Evolutionary conservation across 2,113 vertebrate species (phyloP).

Genomic region (Spea bombifrons): DNA sequence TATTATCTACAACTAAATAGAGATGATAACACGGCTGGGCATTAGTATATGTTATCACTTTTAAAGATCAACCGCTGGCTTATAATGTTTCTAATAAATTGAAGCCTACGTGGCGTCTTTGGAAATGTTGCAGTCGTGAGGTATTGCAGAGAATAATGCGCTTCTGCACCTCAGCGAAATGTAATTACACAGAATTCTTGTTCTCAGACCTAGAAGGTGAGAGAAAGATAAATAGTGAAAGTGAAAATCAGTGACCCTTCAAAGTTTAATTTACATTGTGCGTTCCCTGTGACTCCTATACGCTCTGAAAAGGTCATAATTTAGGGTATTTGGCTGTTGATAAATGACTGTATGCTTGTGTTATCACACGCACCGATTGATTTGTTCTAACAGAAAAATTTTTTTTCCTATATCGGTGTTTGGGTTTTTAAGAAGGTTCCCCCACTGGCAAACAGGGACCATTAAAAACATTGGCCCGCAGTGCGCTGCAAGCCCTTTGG

Average conservation of each 20-base stretch:
- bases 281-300: conserved; percentile 87
- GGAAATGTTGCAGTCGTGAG: conserved; percentile 87
- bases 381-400: conserved; percentile 84
- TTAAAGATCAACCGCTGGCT: conserved; percentile 65
- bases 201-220: conserved; percentile 89
- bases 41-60: conserved; percentile 65
- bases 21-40: conserved; percentile 64
- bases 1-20: conserved; percentile 63
- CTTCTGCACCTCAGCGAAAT: conserved; percentile 91
- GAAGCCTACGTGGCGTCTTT: conserved; percentile 82
- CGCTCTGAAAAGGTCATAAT: conserved; percentile 97
- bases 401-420: conserved; percentile 80
- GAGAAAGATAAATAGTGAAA: conserved; percentile 96
- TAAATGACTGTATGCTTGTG: conserved; percentile 97
- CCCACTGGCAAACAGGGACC: not conserved
- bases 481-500: not conserved
- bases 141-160: conserved; percentile 91
- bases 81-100: conserved; percentile 66
- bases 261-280: conserved; percentile 97
- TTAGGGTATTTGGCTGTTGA: conserved; percentile 95
- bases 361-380: conserved; percentile 83
- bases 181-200: conserved; percentile 98
- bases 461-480: not conserved
- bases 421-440: conserved; percentile 60
- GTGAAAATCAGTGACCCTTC: conserved; percentile 97